Evolutionary conservation across 2,113 vertebrate species (phyloP), one percentile per base, ranked within the genome.

Genomic region (Dasyurus viverrinus): DNA sequence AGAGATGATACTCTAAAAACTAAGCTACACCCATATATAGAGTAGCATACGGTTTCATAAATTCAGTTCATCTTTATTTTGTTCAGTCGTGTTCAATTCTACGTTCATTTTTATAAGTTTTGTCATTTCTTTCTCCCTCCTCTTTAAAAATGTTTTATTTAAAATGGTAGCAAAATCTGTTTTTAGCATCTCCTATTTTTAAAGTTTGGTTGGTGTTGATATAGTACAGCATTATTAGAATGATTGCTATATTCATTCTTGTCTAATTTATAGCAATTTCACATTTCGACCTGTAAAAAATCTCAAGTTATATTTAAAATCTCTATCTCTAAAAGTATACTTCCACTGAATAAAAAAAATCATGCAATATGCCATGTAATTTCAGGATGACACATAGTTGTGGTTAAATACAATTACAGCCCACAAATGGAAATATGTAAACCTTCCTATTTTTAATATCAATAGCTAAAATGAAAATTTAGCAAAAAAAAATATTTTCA

Each of bases 211-310:
- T 93, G 46, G 55, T 94, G 94, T 96, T 94, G 54, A 96, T 54
- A 93, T 54, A 93, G 42, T 12, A 91, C 89, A 68, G 23, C 93
- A 22, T 89, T 95, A 94, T 90, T 91, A 96, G 91, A 91, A 26
- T 91, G 24, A 54, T 53, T 54, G 53, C 46, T 95, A 91, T 14
- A 68, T 93, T 95, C 14, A 76, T 53, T 95, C 48, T 91, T 92
- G 95, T 90, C n/a, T 92, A 91, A 92, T 68, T 96, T 97, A 60
- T 60, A 84, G 53, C 27, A 89, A 89, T 90, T 97, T 95, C 94
- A 92, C 60, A 91, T 95, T 92, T 95, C 54, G 30, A 93, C 54
- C 26, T 92, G 22, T 96, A 93, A 95, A 95, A 94, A 96, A 52
- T 36, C 91, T 84, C 68, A 23, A 84, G 68, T 84, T 6, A 42